Evolutionary conservation across 92 coral and sea anemone species (phyloP).

Genomic region (Anthopleura xanthogrammica): DNA sequence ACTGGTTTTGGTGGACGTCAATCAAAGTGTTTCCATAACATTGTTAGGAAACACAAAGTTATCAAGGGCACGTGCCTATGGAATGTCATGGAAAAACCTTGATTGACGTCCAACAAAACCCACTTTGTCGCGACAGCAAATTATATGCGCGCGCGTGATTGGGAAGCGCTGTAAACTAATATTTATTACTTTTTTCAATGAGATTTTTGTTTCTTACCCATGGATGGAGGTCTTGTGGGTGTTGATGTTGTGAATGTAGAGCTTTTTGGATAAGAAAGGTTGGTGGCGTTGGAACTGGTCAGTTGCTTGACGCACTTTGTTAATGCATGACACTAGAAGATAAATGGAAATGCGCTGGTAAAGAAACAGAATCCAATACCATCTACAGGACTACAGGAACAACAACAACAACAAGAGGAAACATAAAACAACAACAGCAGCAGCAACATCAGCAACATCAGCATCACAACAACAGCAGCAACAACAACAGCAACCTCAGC

Average conservation of each 20-base stretch:
- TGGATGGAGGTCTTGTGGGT: constrained; percentile 43
- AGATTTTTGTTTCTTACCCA: constrained; percentile 25
- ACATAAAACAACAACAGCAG: neutral
- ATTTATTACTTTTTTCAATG: neutral
- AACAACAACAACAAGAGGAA: neutral
- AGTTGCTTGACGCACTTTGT: constrained; percentile 77
- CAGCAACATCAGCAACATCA: too few relatives aligned
- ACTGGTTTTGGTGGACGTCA: too few relatives aligned
- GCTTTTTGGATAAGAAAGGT: constrained; percentile 7
- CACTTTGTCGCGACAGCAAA: too few relatives aligned
- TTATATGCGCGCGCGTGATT: too few relatives aligned
- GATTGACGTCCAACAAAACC: too few relatives aligned
- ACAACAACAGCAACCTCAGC: too few relatives aligned
- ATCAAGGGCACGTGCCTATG: too few relatives aligned
- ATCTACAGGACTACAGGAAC: neutral
- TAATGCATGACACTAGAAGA: constrained; percentile 73
- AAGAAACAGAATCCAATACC: neutral
- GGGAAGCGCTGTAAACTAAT: too few relatives aligned
- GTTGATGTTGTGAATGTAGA: constrained; percentile 66
- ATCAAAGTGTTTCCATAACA: too few relatives aligned
- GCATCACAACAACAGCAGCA: too few relatives aligned
- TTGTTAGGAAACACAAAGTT: too few relatives aligned
- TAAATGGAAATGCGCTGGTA: neutral
- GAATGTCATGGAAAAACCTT: too few relatives aligned
- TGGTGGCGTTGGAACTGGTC: constrained; percentile 38